phyloP scores from a whole-genome alignment of 2,888 invertebrate genomes.

The Drosophila monieri region DNA sequence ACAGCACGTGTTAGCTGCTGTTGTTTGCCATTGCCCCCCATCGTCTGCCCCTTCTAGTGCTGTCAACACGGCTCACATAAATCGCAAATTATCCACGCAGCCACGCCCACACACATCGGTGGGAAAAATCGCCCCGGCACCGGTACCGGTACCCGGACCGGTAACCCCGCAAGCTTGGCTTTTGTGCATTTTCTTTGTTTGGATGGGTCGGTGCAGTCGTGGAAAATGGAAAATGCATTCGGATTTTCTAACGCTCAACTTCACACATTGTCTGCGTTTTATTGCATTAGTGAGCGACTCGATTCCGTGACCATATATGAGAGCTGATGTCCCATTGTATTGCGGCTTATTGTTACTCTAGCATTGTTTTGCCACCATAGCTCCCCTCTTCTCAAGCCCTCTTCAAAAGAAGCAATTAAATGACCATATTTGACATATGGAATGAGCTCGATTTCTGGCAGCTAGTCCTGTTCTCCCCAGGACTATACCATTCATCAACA shows the following conservation, averaged over 20 bases:
- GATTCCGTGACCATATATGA: constrained; percentile 13
- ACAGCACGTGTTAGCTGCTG: constrained; percentile 69
- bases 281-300: constrained; percentile 61
- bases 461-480: neutral
- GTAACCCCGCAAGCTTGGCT: constrained; percentile 50
- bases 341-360: constrained; percentile 9
- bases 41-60: constrained; percentile 5
- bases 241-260: constrained; percentile 72
- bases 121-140: neutral
- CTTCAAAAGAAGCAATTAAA: constrained; percentile 20
- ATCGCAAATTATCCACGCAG: constrained; percentile 77
- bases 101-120: constrained; percentile 53
- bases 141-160: constrained; percentile 5
- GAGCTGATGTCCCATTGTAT: constrained; percentile 12
- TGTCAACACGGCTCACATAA: constrained; percentile 70
- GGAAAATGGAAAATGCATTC: constrained; percentile 70
- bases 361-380: neutral
- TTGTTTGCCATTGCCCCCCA: constrained; percentile 41
- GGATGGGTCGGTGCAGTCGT: constrained; percentile 40
- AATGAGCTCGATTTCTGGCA: neutral
- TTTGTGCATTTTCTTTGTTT: constrained; percentile 54
- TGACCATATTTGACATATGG: neutral
- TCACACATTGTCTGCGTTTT: constrained; percentile 76
- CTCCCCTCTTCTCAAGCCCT: neutral
- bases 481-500: neutral